Evolutionary conservation across 2,797 vertebrate genomes (phyloP), one percentile per base, ranked within the genome.

Genomic region (Orestias chungarensis): DNA sequence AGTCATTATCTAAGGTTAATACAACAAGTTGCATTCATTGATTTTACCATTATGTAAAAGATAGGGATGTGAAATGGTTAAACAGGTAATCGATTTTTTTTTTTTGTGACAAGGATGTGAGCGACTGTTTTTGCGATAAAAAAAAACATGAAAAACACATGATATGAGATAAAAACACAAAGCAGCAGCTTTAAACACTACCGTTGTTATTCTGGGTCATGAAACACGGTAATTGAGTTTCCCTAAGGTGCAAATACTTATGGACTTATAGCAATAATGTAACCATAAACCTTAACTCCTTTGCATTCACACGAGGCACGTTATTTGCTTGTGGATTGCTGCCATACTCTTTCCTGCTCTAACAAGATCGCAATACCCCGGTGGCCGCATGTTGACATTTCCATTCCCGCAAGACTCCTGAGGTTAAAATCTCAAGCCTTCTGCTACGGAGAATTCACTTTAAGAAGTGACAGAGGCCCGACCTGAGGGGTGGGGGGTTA

Each of bases 381-480:
- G 35, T 31, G 42, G 23, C 46, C 71, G 35, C 4, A 64, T 50
- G 42, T 57, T 43, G 29, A 47, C n/a, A 14, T 73, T 71, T 73
- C 10, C 4, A 61, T 74, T 42, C 33, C 7, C 29, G 38, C 2
- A 18, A 70, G 65, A 71, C 69, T 55, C 74, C 25, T 42, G 25
- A 55, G 12, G 29, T 25, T 6, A n/a, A 33, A 70, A 49, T 7
- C 61, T 15, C 6, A 74, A 57, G 35, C 23, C 25, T 18, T 43
- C 4, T 2, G 29, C 33, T 20, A 15, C 10, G 12, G 23, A 57
- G 35, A 29, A 44, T 74, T n/a, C 0, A 1, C 31, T 62, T n/a
- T 35, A 15, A 11, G 46, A 35, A 25, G 33, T 43, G 6, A 35
- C 14, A 5, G 23, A 65, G 57, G 27, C 38, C 6, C n/a, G 47